Conservation (phyloP, 92 coral and sea anemone species). For the Scolanthus callimorphus region DNA sequence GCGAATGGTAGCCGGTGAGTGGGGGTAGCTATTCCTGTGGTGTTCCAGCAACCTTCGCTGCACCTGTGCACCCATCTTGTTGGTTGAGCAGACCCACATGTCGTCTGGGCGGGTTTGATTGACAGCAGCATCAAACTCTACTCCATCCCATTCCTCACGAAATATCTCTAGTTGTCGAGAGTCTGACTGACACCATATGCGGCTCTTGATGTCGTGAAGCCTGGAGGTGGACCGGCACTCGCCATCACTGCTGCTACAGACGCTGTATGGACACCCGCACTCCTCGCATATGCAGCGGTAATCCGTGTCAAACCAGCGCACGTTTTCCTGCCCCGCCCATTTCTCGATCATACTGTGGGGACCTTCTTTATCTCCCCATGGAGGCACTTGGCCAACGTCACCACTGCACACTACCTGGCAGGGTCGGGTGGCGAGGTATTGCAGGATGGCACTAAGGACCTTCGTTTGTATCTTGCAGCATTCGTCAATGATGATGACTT, state of each 20-base stretch:
- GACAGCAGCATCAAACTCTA: constrained; percentile 16
- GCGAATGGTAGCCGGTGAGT: no score
- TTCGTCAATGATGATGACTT: no score
- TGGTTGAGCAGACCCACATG: constrained; percentile 23
- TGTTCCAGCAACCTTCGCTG: constrained; percentile 17
- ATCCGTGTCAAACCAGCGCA: constrained; percentile 21
- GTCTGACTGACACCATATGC: constrained; percentile 16
- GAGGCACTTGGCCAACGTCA: constrained; percentile 24
- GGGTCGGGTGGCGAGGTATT: no score
- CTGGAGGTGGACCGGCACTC: neutral
- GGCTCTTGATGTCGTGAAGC: constrained; percentile 9
- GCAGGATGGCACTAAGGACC: no score
- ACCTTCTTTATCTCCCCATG: constrained; percentile 37
- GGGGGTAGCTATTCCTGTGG: constrained; percentile 13
- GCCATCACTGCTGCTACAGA: neutral
- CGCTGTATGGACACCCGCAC: constrained; percentile 7
- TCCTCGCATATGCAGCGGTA: constrained; percentile 19
- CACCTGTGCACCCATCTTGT: constrained; percentile 17
- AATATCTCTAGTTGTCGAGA: constrained; percentile 9
- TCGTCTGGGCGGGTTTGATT: constrained; percentile 6
- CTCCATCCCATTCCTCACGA: constrained; percentile 11
- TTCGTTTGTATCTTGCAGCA: no score
- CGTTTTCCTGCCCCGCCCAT: constrained; percentile 20
- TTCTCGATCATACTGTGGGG: constrained; percentile 26
- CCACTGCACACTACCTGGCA: constrained; percentile 34